Evolutionary conservation across 1,140 invertebrate species (phyloP), one percentile per base, ranked within the genome.

Genomic region (Drosophila tsacasi): DNA sequence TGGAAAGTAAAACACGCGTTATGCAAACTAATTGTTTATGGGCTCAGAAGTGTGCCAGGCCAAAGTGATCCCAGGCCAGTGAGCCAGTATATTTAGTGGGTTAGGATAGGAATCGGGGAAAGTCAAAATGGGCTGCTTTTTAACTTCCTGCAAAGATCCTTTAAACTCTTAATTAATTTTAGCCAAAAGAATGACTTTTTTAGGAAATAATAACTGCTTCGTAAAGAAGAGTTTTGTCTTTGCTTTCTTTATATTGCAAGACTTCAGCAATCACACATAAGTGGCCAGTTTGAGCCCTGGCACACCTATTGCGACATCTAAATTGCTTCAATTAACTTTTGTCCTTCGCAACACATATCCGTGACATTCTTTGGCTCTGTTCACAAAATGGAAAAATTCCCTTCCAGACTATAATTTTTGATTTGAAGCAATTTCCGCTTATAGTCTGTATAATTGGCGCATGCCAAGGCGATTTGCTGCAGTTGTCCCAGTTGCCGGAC

Each of bases 21-120:
- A 89, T 81, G 84, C 68, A 79, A 90, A 84, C 84, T 81, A 90
- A 89, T 89, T 89, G 81, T 64, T 82, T 60, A 46, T 25, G 39
- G 19, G 12, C 39, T 25, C 71, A 30, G 44, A 74, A 73, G 71
- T 50, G 55, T 74, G 69, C 67, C 71, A 37, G 12, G 13, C 21
- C 23, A 23, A 4, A 30, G 17, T 73, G n/a, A 73, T 72, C 23
- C 19, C 44, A 23, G 25, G 12, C 40, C 23, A 49, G 49, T 19
- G 27, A 52, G 17, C 3, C 19, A n/a, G 55, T 9, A 42, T 23
- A 7, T 47, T 72, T 58, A 49, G 39, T 69, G 50, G 42, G 50
- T 21, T 57, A 39, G 39, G 21, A 37, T 55, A 42, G n/a, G 13
- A 23, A 46, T 23, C 30, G 13, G n/a, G 25, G 2, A 9, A 27